Conservation (phyloP, 2,113 vertebrate species). For the Callipepla californica region DNA sequence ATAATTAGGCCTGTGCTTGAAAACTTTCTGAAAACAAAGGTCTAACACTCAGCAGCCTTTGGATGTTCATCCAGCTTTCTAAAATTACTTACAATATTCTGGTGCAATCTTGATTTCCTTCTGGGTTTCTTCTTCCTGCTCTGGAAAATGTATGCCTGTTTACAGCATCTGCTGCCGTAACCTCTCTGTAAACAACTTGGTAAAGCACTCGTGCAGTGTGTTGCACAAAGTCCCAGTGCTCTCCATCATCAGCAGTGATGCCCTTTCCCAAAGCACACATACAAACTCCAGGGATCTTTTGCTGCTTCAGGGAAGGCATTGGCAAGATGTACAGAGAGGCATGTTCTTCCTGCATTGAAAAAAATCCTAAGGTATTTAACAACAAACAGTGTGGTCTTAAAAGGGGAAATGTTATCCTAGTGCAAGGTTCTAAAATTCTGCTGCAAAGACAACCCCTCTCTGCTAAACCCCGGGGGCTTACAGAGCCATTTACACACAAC, state of each 20-base stretch:
- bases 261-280: background rate
- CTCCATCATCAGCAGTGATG: background rate
- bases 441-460: background rate
- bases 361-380: background rate
- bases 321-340: background rate
- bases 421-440: background rate
- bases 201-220: background rate
- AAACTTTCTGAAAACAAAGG: background rate
- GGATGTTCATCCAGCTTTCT: background rate
- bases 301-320: background rate
- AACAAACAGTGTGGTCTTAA: fast-evolving
- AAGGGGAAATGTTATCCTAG: background rate
- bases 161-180: background rate
- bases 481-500: background rate
- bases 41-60: background rate
- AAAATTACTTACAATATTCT: slow-evolving; percentile 47
- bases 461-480: background rate
- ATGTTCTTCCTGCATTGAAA: background rate
- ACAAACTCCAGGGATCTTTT: background rate
- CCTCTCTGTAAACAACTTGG: slow-evolving; percentile 10
- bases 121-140: slow-evolving; percentile 49
- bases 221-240: background rate
- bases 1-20: slow-evolving; percentile 27
- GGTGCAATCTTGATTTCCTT: slow-evolving; percentile 26
- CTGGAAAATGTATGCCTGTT: slow-evolving; percentile 40